phyloP scores from a whole-genome alignment of 2,888 invertebrate species.

The Aricia artaxerxes region DNA sequence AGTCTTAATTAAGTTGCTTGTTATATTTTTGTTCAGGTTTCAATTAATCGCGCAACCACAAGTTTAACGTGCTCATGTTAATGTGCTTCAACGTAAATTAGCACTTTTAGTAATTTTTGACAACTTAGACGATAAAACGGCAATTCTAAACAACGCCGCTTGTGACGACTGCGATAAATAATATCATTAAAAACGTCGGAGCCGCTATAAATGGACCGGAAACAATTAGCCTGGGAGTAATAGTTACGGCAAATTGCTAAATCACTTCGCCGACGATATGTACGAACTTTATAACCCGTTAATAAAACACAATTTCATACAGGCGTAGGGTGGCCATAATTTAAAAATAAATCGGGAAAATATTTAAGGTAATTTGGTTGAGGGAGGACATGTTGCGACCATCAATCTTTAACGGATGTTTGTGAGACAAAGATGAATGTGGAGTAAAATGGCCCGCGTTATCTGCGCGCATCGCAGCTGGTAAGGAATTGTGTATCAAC shows the following conservation, averaged over 20 bases:
- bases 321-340: conserved; percentile 46
- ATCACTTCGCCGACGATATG: conserved; percentile 66
- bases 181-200: conserved; percentile 27
- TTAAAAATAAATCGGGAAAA: conserved; percentile 28
- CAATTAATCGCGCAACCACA: not conserved
- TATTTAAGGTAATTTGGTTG: conserved; percentile 30
- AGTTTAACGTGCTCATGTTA: not conserved
- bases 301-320: conserved; percentile 79
- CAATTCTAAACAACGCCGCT: conserved; percentile 22
- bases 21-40: not conserved
- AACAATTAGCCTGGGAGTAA: conserved; percentile 67
- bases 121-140: conserved; percentile 18
- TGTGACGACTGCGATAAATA: conserved; percentile 14
- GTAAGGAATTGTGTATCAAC: not conserved
- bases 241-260: conserved; percentile 62
- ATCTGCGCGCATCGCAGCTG: conserved; percentile 23
- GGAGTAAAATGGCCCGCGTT: conserved; percentile 29
- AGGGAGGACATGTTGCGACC: conserved; percentile 24
- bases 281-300: conserved; percentile 76
- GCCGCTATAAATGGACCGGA: conserved; percentile 56
- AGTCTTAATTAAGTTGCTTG: not conserved
- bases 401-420: conserved; percentile 33
- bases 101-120: not conserved
- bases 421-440: conserved; percentile 31
- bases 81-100: not conserved